Percentiles rank a stretch among this genome's conserved stretches.
phyloP scores from a whole-genome alignment of 2,113 vertebrate genomes.

The Austrofundulus limnaeus region DNA sequence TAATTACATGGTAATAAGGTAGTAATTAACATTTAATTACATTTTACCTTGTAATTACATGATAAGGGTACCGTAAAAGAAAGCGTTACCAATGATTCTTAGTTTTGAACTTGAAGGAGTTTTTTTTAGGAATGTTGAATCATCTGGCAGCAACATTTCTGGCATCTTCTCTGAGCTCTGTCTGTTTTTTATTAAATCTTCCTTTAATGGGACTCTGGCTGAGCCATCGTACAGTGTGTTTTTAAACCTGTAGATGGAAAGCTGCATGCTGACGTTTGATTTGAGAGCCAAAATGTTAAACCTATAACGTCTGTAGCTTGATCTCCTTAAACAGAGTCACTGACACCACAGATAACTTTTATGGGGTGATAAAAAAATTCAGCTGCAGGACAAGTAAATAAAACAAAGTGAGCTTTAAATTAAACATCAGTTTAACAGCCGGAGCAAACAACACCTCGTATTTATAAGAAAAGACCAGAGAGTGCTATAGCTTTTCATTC shows the following conservation, averaged over 20 bases:
- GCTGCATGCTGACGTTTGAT: accelerated
- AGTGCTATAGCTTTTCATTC: too few species aligned
- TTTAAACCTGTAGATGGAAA: background rate
- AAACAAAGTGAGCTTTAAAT: background rate
- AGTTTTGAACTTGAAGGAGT: too few species aligned
- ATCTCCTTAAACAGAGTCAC: background rate
- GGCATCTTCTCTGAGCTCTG: background rate
- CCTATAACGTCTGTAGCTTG: background rate
- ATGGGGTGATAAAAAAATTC: background rate
- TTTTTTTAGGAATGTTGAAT: background rate
- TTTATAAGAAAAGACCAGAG: too few species aligned
- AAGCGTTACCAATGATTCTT: too few species aligned
- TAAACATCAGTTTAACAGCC: too few species aligned
- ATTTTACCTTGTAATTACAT: too few species aligned
- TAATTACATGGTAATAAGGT: too few species aligned
- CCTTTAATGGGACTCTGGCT: background rate
- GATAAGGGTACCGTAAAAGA: too few species aligned
- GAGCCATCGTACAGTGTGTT: background rate
- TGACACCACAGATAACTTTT: background rate
- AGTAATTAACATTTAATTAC: too few species aligned
- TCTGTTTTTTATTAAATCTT: slow-evolving; percentile 4
- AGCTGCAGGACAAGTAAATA: background rate
- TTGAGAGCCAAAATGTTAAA: background rate
- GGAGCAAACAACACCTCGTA: too few species aligned
- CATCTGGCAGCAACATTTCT: slow-evolving; percentile 20